These are phyloP conservation scores for Excalfactoria chinensis DNA, from an alignment of 2,113 vertebrate species.

Conservation along the genomic window DNA sequence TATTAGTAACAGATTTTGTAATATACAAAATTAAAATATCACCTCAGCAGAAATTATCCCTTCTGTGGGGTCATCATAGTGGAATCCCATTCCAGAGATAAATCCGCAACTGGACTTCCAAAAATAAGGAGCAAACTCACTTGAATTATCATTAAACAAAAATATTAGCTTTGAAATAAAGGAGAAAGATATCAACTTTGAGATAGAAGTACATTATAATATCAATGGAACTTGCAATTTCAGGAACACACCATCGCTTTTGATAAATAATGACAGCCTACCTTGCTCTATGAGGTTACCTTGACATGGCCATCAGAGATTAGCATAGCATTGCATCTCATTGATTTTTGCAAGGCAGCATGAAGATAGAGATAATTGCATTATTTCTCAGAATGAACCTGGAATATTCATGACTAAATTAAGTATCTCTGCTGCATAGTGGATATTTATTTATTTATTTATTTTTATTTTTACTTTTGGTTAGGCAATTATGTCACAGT, in stretches of 20 bases:
- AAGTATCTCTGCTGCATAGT: neutral
- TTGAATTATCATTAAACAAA: neutral
- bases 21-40: neutral
- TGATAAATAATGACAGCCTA: neutral
- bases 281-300: neutral
- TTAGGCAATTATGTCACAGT: neutral
- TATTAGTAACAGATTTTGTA: neutral
- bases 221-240: neutral
- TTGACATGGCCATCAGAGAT: neutral
- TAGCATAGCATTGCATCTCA: neutral
- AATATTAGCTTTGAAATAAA: neutral
- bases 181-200: neutral
- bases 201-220: neutral
- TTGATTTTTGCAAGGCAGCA: neutral
- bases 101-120: neutral
- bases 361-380: neutral
- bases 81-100: neutral
- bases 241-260: fast-evolving
- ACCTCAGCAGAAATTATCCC: neutral
- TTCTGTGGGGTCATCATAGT: neutral
- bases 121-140: neutral
- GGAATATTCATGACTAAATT: neutral
- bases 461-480: neutral
- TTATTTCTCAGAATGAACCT: neutral
- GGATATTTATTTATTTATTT: neutral